Evolutionary conservation across 2,113 vertebrate species (phyloP).

Genomic region (Anthoscopus minutus): DNA sequence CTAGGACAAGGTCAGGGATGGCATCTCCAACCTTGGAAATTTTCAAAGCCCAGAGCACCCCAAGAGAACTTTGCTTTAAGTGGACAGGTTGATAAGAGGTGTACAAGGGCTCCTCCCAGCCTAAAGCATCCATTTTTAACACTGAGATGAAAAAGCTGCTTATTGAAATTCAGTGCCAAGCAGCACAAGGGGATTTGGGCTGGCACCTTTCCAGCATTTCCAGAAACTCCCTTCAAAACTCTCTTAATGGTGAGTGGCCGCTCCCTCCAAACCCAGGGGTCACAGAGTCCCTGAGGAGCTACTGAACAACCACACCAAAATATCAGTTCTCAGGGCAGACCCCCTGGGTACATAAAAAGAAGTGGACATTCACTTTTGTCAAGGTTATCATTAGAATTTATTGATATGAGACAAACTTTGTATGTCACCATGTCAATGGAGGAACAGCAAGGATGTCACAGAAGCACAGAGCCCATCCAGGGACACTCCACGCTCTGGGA

Average conservation of each 20-base stretch:
- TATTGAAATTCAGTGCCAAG: background rate
- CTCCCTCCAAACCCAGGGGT: background rate
- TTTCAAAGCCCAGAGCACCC: background rate
- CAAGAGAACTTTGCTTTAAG: background rate
- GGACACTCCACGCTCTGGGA: background rate
- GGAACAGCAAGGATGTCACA: background rate
- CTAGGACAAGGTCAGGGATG: background rate
- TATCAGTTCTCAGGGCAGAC: background rate
- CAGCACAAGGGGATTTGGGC: background rate
- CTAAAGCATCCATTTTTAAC: background rate
- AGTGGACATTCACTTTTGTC: background rate
- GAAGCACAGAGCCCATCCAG: background rate
- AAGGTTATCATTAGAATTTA: conserved; percentile 58
- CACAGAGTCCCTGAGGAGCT: background rate
- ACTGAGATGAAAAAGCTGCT: background rate
- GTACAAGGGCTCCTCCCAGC: background rate
- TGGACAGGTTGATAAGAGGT: background rate
- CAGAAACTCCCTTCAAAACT: background rate
- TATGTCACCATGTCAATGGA: conserved; percentile 20
- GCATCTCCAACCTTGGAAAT: background rate
- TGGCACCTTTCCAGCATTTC: background rate
- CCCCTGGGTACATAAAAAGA: background rate
- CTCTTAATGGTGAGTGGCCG: background rate
- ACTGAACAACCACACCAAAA: background rate
- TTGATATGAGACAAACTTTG: conserved; percentile 51